Conservation (phyloP, 2,888 invertebrate species). For the Drosophila demipolita region DNA sequence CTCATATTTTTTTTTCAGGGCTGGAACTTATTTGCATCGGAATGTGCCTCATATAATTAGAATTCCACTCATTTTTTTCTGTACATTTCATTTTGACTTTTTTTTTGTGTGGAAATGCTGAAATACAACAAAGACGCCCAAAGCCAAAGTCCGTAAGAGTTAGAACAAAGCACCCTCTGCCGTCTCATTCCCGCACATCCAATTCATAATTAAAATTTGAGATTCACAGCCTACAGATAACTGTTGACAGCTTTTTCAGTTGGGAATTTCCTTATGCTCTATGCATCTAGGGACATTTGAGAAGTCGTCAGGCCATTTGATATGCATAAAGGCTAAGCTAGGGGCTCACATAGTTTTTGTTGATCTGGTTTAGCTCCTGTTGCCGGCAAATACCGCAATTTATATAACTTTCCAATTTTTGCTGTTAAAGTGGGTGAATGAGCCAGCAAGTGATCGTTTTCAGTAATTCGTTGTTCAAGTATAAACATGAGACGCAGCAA, state of each 20-base stretch:
- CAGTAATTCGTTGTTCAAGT: too few relatives aligned
- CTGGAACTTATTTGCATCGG: neutral
- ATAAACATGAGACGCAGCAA: too few relatives aligned
- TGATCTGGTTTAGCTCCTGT: slow-evolving; percentile 2
- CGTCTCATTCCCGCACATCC: neutral
- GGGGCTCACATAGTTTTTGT: slow-evolving; percentile 9
- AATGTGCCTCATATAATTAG: too few relatives aligned
- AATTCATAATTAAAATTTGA: neutral
- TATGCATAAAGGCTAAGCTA: slow-evolving; percentile 45
- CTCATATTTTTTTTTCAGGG: neutral
- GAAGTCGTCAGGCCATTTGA: slow-evolving; percentile 40
- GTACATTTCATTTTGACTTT: too few relatives aligned
- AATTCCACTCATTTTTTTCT: too few relatives aligned
- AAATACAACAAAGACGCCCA: too few relatives aligned
- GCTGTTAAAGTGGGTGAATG: slow-evolving; percentile 3
- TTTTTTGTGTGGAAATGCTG: too few relatives aligned
- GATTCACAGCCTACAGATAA: neutral
- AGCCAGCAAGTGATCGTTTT: neutral
- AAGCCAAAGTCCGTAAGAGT: too few relatives aligned
- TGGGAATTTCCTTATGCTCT: neutral
- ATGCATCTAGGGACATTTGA: neutral
- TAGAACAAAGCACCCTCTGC: neutral
- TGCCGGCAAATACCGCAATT: slow-evolving; percentile 58
- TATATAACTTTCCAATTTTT: slow-evolving; percentile 59
- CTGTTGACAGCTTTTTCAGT: neutral